Conservation (phyloP, 2,113 vertebrate genomes). For the Dermatemys mawii region DNA sequence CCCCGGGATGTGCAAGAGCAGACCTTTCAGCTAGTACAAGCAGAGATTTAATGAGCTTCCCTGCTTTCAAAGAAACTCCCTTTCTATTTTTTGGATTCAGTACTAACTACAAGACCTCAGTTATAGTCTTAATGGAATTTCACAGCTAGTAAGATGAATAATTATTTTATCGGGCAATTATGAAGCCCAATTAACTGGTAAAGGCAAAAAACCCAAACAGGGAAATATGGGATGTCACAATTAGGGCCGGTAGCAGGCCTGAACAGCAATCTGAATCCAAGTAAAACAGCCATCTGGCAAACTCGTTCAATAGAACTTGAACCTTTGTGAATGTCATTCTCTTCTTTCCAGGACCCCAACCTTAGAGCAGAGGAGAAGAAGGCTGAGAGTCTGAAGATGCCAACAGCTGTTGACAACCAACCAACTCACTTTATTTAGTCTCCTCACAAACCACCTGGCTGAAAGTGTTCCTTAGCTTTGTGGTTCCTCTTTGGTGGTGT, state of each 20-base stretch:
- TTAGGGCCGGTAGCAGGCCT: neutral
- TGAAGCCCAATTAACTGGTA: slow-evolving; percentile 5
- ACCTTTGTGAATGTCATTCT: neutral
- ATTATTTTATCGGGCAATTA: slow-evolving; percentile 11
- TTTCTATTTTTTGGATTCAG: slow-evolving; percentile 25
- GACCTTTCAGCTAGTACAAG: slow-evolving; percentile 5
- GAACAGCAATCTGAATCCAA: slow-evolving; percentile 5
- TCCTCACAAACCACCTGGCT: neutral
- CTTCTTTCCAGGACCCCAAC: neutral
- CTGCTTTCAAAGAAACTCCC: slow-evolving; percentile 30
- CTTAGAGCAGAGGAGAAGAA: accelerated
- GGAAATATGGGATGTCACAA: neutral
- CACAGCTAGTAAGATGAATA: neutral
- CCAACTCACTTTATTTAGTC: neutral
- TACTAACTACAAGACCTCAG: neutral
- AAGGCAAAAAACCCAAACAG: neutral
- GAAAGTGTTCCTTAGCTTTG: neutral
- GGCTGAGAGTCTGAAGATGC: neutral
- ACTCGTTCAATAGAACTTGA: neutral
- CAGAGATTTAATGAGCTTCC: slow-evolving; percentile 49
- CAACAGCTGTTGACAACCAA: neutral
- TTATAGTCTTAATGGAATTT: slow-evolving; percentile 2
- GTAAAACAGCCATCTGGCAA: neutral
- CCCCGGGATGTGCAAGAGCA: slow-evolving; percentile 40
- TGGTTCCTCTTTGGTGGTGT: neutral